Evolutionary conservation across 2,888 invertebrate genomes (phyloP).

Genomic region (Bruchidius siliquastri): DNA sequence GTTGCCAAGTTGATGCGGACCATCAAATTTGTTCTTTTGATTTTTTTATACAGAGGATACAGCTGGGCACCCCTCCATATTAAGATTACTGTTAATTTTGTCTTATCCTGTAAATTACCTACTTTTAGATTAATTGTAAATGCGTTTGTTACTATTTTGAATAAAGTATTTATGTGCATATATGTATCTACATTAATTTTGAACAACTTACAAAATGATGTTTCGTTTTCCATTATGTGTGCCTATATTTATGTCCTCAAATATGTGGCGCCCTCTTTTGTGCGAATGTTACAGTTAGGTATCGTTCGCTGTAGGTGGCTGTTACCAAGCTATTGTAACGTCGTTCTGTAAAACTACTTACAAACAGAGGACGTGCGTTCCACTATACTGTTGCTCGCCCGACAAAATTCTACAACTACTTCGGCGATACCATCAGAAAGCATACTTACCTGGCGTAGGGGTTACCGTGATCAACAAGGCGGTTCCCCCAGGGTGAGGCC

Average conservation of each 20-base stretch:
- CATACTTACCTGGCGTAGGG: conserved; percentile 52
- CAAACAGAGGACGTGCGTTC: too few species aligned
- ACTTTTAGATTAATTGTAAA: not conserved
- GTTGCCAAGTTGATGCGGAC: not conserved
- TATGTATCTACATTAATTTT: too few species aligned
- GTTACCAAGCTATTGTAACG: too few species aligned
- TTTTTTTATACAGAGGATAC: not conserved
- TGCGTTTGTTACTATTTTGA: not conserved
- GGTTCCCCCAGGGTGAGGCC: conserved; percentile 66
- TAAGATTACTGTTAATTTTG: not conserved
- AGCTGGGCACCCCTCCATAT: not conserved
- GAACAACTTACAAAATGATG: too few species aligned
- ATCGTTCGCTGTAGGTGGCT: too few species aligned
- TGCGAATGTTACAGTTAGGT: too few species aligned
- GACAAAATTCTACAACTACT: too few species aligned
- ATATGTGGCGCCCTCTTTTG: too few species aligned
- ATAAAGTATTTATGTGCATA: not conserved
- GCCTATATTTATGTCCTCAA: too few species aligned
- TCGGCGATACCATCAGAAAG: conserved; percentile 8
- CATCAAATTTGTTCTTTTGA: not conserved
- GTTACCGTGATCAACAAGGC: conserved; percentile 64
- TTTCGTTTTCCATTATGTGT: too few species aligned
- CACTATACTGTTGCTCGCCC: too few species aligned
- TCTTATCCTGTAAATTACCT: not conserved
- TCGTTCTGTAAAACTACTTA: too few species aligned